phyloP scores from a whole-genome alignment of 2,797 vertebrate species.

The Pogonophryne albipinna region DNA sequence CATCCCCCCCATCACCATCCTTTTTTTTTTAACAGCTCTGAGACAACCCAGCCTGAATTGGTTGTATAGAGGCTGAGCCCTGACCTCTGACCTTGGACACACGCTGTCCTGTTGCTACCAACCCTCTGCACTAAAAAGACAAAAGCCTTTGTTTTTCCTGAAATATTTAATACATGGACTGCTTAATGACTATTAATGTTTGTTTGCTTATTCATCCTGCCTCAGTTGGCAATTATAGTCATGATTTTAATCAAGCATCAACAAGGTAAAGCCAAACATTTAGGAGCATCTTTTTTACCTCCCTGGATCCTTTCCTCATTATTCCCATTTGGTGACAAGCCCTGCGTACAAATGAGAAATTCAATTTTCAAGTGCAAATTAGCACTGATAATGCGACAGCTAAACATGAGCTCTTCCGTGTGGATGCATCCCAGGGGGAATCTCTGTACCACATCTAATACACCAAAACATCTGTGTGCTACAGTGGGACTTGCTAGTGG shows the following conservation, averaged over 20 bases:
- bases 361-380: slow-evolving; percentile 48
- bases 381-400: slow-evolving; percentile 25
- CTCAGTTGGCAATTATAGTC: neutral
- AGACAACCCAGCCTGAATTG: slow-evolving; percentile 31
- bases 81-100: slow-evolving; percentile 69
- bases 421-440: slow-evolving; percentile 44
- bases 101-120: slow-evolving; percentile 34
- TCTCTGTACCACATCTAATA: slow-evolving; percentile 45
- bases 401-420: slow-evolving; percentile 50
- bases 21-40: slow-evolving; percentile 32
- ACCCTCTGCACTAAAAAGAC: slow-evolving; percentile 35
- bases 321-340: slow-evolving; percentile 23
- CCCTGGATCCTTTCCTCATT: slow-evolving; percentile 9
- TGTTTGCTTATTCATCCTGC: neutral
- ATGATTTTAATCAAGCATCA: slow-evolving; percentile 19
- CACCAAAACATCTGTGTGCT: slow-evolving; percentile 53
- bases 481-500: slow-evolving; percentile 50
- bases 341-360: slow-evolving; percentile 26
- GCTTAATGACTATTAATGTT: slow-evolving; percentile 1
- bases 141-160: neutral
- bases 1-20: neutral
- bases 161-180: neutral
- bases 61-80: slow-evolving; percentile 46
- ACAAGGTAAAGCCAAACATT: slow-evolving; percentile 19
- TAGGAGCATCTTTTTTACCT: slow-evolving; percentile 15